Base-by-base conservation (phyloP, 2,797 vertebrate genomes). In the Trachurus trachurus region DNA sequence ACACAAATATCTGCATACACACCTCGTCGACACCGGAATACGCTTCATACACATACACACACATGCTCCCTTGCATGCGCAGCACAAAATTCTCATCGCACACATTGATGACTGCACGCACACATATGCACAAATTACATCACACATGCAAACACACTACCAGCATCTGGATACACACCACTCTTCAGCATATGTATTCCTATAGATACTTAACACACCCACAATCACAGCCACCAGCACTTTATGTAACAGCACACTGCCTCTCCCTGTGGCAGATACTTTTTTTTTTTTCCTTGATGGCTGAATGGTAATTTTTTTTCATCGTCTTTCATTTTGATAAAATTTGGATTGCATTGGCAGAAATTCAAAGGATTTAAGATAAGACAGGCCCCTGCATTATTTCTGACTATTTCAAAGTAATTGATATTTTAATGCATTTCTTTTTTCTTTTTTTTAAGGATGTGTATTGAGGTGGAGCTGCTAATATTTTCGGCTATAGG, bases 181-280 rank as follows among this genome's bases (percentile, higher is more conserved):
- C 65, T 77, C 42, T 40, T 40, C 69, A 65, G 63, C 31, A 34
- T 34, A 34, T 34, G 31, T 34, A 34, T 34, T 34, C 31, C 31
- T 34, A 34, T 34, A 34, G 5, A 5, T 34, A 34, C 31, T 34
- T 34, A 76, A 87, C 80, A 87, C 69, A 76, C 74, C 52, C 84
- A 66, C 73, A 62, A 42, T 6, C 58, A 22, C 19, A 62, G 45
- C 5, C 40, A 72, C 13, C 67, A 81, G 19, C 66, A 65, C n/a
- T 83, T 85, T 85, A 89, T 78, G 21, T 74, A 91, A 87, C 86
- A 75, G 5, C 50, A 57, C 60, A 15, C 44, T 12, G 10, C 8
- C 29, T 68, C 9, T 68, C 45, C 10, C 0, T 10, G 6, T 29
- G 17, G 12, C 53, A 8, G 2, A 5, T 11, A 3, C 6, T 15